A percentile compares a stretch with the other conserved stretches of the same genome.
These are phyloP conservation scores for Drosophila watanabei DNA, from an alignment of 1,140 invertebrate species.

Conservation along the genomic window DNA sequence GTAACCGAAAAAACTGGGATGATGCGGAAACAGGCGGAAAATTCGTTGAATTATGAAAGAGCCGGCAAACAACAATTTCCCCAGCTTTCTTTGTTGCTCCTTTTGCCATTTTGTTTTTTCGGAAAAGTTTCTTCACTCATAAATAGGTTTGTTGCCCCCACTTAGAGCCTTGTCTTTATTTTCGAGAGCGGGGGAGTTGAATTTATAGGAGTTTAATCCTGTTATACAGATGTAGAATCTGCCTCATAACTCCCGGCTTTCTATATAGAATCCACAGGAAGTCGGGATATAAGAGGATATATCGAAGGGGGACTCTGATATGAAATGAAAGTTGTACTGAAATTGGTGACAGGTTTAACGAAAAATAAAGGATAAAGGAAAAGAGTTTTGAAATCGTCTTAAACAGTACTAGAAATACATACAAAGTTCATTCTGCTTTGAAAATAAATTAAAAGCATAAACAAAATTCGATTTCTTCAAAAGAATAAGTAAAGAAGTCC, in stretches of 20 bases:
- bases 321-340: not conserved
- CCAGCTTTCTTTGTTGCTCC: conserved; percentile 38
- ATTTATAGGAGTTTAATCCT: conserved; percentile 57
- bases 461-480: too few species aligned
- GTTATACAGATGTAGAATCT: conserved; percentile 29
- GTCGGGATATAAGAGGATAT: conserved; percentile 69
- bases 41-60: conserved; percentile 51
- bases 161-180: conserved; percentile 31
- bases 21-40: conserved; percentile 20
- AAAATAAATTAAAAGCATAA: too few species aligned
- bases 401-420: too few species aligned
- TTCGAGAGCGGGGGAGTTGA: not conserved
- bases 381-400: not conserved
- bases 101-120: conserved; percentile 7
- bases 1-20: conserved; percentile 20
- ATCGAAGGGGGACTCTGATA: not conserved
- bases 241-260: conserved; percentile 18
- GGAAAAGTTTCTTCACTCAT: conserved; percentile 62
- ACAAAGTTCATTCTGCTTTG: too few species aligned
- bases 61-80: conserved; percentile 9
- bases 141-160: conserved; percentile 38
- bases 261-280: conserved; percentile 37
- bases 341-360: not conserved
- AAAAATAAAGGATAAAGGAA: too few species aligned
- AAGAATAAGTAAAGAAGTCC: too few species aligned